phyloP scores from a whole-genome alignment of 37 sponge, comb jelly and placozoan genomes.

The Haliclona indistincta region DNA sequence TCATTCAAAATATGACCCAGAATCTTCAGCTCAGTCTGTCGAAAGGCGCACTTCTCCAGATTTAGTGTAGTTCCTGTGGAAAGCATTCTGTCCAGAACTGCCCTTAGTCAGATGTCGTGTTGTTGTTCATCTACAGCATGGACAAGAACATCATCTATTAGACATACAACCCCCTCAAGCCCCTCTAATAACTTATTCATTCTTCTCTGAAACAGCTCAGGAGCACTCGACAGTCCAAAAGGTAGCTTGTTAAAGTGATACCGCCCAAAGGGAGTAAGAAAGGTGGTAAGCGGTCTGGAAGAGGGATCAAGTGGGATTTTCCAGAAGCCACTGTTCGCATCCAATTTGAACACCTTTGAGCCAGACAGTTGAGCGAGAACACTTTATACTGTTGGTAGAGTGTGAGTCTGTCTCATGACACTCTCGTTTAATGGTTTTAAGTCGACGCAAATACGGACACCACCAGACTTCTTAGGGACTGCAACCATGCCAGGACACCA shows the following conservation, averaged over 20 bases:
- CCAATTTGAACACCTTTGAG: slow-evolving; percentile 11
- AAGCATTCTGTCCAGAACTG: slow-evolving; percentile 19
- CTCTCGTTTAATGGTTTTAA: slow-evolving; percentile 22
- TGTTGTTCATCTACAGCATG: not conserved
- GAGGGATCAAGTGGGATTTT: slow-evolving; percentile 14
- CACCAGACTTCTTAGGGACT: slow-evolving; percentile 4
- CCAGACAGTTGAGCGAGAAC: slow-evolving; percentile 3
- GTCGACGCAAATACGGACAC: slow-evolving; percentile 28
- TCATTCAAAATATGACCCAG: slow-evolving; percentile 38
- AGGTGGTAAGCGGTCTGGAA: slow-evolving; percentile 30
- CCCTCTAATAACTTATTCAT: slow-evolving; percentile 8
- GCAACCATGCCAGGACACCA: slow-evolving; percentile 30
- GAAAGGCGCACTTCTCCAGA: slow-evolving; percentile 43
- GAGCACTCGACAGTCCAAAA: slow-evolving; percentile 18
- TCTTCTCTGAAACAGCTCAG: slow-evolving; percentile 13
- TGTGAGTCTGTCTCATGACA: slow-evolving; percentile 11
- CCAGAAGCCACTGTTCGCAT: slow-evolving; percentile 41
- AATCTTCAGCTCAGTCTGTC: too few species aligned
- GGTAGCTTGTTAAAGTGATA: slow-evolving; percentile 39
- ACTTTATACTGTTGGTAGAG: slow-evolving; percentile 27
- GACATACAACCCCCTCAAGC: slow-evolving; percentile 24
- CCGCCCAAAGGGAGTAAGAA: slow-evolving; percentile 32
- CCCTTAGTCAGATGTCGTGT: slow-evolving; percentile 2
- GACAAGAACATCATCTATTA: slow-evolving; percentile 16
- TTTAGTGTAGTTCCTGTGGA: slow-evolving; percentile 23